phyloP scores from a whole-genome alignment of 1,140 invertebrate species.

The Onthophagus taurus region DNA sequence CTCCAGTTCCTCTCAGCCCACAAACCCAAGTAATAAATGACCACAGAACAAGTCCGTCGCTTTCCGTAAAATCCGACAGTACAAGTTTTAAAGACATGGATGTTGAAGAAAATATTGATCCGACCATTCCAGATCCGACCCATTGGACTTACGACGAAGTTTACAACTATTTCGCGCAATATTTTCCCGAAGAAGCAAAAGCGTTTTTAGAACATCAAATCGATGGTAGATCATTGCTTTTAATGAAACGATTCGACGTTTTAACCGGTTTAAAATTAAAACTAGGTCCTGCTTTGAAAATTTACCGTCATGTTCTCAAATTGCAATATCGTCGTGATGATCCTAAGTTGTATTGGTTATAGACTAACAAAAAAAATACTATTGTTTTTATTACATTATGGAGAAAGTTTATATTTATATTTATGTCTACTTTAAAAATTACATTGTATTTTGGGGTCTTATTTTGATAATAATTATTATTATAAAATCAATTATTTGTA shows the following conservation, averaged over 20 bases:
- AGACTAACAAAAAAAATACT: too few relatives aligned
- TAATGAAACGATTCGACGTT: constrained; percentile 72
- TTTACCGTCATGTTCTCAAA: constrained; percentile 69
- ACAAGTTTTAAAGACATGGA: constrained; percentile 31
- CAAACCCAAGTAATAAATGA: constrained; percentile 19
- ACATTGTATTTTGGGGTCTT: too few relatives aligned
- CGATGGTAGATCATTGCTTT: constrained; percentile 71
- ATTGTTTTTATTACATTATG: too few relatives aligned
- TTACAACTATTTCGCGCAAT: constrained; percentile 63
- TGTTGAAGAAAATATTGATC: constrained; percentile 45
- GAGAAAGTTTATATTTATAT: too few relatives aligned
- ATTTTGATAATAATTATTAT: too few relatives aligned
- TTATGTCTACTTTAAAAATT: too few relatives aligned
- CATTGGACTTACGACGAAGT: constrained; percentile 76
- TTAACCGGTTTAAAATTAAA: constrained; percentile 66
- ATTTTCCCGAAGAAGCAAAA: constrained; percentile 64
- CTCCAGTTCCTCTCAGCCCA: constrained; percentile 33
- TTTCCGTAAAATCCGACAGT: constrained; percentile 23
- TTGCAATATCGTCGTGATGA: constrained; percentile 59
- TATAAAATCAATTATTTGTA: too few relatives aligned
- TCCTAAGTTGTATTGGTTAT: constrained; percentile 56
- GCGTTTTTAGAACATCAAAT: constrained; percentile 80
- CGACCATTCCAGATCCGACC: constrained; percentile 64
- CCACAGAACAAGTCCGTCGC: neutral
- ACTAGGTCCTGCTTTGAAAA: constrained; percentile 76